phyloP scores from a whole-genome alignment of 2,113 vertebrate species.

The Atlantisia rogersi region DNA sequence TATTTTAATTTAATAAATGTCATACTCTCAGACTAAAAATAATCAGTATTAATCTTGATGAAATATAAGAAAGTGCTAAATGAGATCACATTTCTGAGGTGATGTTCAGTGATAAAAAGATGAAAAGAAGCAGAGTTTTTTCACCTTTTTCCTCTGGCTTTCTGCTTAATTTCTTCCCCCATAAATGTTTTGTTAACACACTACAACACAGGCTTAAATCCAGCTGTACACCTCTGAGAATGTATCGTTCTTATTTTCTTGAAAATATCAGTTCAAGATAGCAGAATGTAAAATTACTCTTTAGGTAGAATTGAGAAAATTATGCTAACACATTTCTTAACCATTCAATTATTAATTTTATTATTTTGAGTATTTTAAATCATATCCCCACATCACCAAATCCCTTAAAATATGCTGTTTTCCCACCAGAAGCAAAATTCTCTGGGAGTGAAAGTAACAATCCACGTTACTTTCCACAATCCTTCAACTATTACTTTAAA shows the following conservation, averaged over 20 bases:
- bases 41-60: background rate
- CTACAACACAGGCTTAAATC: background rate
- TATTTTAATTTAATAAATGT: background rate
- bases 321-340: background rate
- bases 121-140: background rate
- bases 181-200: background rate
- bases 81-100: background rate
- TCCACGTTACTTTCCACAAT: background rate
- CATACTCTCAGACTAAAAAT: background rate
- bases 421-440: background rate
- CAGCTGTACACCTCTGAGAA: background rate
- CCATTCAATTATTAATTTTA: background rate
- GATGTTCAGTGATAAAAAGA: background rate
- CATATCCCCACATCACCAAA: background rate
- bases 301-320: background rate
- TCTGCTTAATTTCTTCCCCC: background rate
- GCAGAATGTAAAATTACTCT: background rate
- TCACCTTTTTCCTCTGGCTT: background rate
- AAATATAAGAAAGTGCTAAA: background rate
- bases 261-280: background rate
- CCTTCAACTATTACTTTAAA: background rate
- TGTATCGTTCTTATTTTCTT: background rate
- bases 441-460: background rate
- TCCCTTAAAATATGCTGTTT: background rate
- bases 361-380: background rate